A percentile compares a stretch with the other conserved stretches of the same genome.
Conservation (phyloP, 2,113 vertebrate genomes). For the Hassar affinis region DNA sequence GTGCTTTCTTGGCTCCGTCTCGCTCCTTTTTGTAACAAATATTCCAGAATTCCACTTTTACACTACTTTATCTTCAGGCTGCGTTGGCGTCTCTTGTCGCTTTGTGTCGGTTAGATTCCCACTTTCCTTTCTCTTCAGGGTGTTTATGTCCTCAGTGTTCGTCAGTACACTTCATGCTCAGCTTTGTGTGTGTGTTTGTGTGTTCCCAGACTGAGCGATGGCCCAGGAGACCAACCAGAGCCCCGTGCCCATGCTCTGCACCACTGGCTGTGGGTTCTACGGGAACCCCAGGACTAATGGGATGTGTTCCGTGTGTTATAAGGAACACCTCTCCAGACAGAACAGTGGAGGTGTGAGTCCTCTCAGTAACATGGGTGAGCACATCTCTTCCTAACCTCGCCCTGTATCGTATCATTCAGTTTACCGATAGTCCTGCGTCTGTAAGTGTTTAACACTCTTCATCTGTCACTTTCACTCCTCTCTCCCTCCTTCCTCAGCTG, state of each 20-base stretch:
- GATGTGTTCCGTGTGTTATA: slow-evolving; percentile 90
- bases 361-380: slow-evolving; percentile 72
- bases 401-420: background rate
- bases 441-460: background rate
- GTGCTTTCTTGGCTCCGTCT: too few relatives aligned
- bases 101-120: background rate
- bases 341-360: slow-evolving; percentile 80
- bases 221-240: slow-evolving; percentile 88
- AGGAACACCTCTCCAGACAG: slow-evolving; percentile 83
- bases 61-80: background rate
- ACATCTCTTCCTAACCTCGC: background rate
- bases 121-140: background rate
- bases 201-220: slow-evolving; percentile 67
- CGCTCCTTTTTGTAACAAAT: background rate
- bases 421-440: background rate
- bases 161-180: background rate
- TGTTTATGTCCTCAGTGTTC: background rate
- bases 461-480: too few relatives aligned
- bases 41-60: background rate
- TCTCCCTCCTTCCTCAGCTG: background rate
- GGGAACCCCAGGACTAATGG: slow-evolving; percentile 86
- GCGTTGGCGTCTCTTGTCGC: background rate
- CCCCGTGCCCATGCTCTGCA: slow-evolving; percentile 81
- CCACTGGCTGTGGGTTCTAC: slow-evolving; percentile 86
- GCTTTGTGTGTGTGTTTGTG: slow-evolving; percentile 46